These are phyloP conservation scores for Allolobophora icterica DNA, from an alignment of 2,888 invertebrate species.

Conservation along the genomic window DNA sequence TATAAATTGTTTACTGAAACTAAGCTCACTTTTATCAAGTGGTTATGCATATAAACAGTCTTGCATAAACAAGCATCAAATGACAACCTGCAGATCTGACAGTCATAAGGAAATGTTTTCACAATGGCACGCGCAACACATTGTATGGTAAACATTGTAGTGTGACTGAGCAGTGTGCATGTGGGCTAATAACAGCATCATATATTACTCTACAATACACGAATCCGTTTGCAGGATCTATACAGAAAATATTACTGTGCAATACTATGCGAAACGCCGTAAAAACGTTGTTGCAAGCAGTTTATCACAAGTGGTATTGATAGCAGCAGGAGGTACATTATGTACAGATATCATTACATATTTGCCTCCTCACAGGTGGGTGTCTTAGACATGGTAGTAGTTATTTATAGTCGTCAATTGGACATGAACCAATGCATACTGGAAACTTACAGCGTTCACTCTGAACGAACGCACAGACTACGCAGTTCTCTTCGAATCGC, in stretches of 20 bases:
- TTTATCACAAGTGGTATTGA: not conserved
- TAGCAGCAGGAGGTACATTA: not conserved
- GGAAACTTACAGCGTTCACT: not conserved
- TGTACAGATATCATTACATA: not conserved
- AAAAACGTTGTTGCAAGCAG: not conserved
- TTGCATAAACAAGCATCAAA: too few species aligned
- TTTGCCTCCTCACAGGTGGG: not conserved
- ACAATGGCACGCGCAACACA: not conserved
- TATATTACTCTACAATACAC: not conserved
- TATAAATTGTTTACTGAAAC: too few species aligned
- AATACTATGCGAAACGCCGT: not conserved
- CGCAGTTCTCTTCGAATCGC: not conserved
- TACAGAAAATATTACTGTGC: not conserved
- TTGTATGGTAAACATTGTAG: not conserved
- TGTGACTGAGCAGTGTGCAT: not conserved
- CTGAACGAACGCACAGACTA: not conserved
- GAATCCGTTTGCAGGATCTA: not conserved
- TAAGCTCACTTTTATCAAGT: too few species aligned
- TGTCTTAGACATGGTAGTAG: not conserved
- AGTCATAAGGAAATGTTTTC: not conserved
- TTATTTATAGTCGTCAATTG: conserved; percentile 12
- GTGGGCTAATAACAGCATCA: not conserved
- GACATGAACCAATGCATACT: not conserved
- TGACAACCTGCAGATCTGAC: not conserved
- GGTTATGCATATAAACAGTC: too few species aligned